Conservation (phyloP, 2,113 vertebrate species). For the Opisthocomus hoazin region DNA sequence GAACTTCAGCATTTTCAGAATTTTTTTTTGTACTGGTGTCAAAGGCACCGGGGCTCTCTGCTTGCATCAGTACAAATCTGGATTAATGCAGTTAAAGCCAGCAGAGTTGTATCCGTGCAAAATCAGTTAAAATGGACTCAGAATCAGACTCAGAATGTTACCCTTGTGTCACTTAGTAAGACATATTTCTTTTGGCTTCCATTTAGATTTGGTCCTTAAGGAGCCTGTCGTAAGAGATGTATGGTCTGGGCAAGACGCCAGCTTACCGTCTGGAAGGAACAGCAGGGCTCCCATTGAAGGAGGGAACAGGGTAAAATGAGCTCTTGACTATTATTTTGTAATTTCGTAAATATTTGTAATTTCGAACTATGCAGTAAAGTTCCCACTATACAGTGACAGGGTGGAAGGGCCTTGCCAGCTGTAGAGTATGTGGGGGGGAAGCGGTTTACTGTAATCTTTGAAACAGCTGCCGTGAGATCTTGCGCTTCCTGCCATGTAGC, state of each 20-base stretch:
- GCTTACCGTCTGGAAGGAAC: conserved; percentile 48
- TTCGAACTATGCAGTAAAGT: not conserved
- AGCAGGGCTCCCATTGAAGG: conserved; percentile 1
- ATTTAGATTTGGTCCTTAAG: conserved; percentile 55
- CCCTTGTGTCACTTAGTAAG: conserved; percentile 31
- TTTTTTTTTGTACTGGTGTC: conserved; percentile 33
- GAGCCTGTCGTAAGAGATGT: conserved; percentile 52
- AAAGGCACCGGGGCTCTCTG: conserved; percentile 9
- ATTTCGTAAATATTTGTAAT: conserved; percentile 41
- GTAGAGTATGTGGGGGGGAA: not conserved
- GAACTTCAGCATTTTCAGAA: conserved; percentile 27
- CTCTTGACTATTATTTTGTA: conserved; percentile 20
- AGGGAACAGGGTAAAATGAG: conserved; percentile 13
- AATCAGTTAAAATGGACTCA: conserved; percentile 15
- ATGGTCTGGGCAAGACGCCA: conserved; percentile 54
- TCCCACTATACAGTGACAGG: not conserved
- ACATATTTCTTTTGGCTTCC: conserved; percentile 56
- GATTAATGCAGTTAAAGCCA: conserved; percentile 25
- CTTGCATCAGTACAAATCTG: conserved; percentile 34
- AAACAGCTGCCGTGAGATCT: not conserved
- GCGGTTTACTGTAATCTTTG: not conserved
- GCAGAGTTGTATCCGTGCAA: not conserved
- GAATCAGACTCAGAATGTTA: conserved; percentile 1
- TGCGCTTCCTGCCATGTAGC: conserved; percentile 6
- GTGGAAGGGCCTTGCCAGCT: not conserved